Base-by-base conservation (phyloP, 2,113 vertebrate genomes). In the Herpetotheres cachinnans region DNA sequence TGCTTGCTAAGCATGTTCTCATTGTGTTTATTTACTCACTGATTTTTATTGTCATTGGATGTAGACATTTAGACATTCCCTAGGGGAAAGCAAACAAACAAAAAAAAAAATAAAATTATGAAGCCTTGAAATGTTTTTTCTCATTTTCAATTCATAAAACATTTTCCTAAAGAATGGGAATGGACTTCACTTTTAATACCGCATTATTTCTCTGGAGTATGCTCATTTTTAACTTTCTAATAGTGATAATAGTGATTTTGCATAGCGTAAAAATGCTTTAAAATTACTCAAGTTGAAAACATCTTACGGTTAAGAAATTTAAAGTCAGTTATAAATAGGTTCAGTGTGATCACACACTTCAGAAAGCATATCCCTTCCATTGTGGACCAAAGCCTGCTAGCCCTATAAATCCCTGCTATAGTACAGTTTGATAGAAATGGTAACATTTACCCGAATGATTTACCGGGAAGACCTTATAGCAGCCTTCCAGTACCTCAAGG, bases 241-340 rank as follows among this genome's bases (percentile, higher is more conserved):
- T 0, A 36, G 27, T 24, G 17, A 2, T 3, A 62, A 18, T 0
- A 46, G 19, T 4, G 0, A 56, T 52, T 89, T 32, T 65, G 32
- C 47, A 66, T 2, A 36, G 20, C 0, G 1, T 30, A 34, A 82
- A 73, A 63, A 46, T 14, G 0, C 71, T 21, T 21, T 76, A 0
- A 46, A 55, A 82, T 56, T 21, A 55, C 11, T 46, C 21, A 36
- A 62, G 47, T 42, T 42, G 42, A 42, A 42, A 42, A 42, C 42
- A 42, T 42, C 42, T 42, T 42, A 42, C 42, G 42, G 42, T 42
- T 42, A 42, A 42, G 14, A 42, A 42, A 42, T 42, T 42, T 42
- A 42, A 42, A 42, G 42, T 11, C 4, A 2, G 50, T 69, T 88
- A 40, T 10, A 59, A 87, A 52, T 6, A 34, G 13, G 26, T 0